Conservation (phyloP, 2,113 vertebrate species). For the Sisor rabdophorus region DNA sequence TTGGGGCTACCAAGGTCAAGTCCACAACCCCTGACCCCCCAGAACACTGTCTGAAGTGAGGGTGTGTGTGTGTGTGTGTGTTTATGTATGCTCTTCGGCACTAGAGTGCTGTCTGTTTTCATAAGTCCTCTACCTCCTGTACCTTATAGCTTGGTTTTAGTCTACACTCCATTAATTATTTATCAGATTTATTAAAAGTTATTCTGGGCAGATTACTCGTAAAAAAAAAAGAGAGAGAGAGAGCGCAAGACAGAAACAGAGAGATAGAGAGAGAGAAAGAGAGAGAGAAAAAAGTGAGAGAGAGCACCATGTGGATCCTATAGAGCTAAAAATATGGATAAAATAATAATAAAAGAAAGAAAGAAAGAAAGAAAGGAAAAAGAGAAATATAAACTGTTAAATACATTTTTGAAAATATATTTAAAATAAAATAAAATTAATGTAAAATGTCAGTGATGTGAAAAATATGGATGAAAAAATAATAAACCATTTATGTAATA, state of each 20-base stretch:
- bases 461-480: no score
- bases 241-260: no score
- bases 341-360: background rate
- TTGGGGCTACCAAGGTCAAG: slow-evolving; percentile 73
- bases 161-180: slow-evolving; percentile 74
- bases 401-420: no score
- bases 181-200: slow-evolving; percentile 79
- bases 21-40: slow-evolving; percentile 70
- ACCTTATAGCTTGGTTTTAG: slow-evolving; percentile 67
- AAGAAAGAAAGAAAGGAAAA: slow-evolving; percentile 61
- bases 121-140: slow-evolving; percentile 55
- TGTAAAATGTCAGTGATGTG: background rate
- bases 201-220: slow-evolving; percentile 73
- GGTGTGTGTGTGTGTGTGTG: slow-evolving; percentile 53
- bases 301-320: slow-evolving; percentile 65
- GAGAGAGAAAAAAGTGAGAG: background rate
- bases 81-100: slow-evolving; percentile 43
- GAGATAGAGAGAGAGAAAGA: background rate
- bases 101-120: slow-evolving; percentile 60
- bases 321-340: slow-evolving; percentile 47
- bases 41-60: slow-evolving; percentile 64
- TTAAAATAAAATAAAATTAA: slow-evolving; percentile 52
- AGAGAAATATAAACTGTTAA: no score
- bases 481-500: slow-evolving; percentile 31
- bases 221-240: slow-evolving; percentile 38